These are phyloP conservation scores for Proales similis DNA, from an alignment of 1,140 invertebrate genomes.

Conservation along the genomic window DNA sequence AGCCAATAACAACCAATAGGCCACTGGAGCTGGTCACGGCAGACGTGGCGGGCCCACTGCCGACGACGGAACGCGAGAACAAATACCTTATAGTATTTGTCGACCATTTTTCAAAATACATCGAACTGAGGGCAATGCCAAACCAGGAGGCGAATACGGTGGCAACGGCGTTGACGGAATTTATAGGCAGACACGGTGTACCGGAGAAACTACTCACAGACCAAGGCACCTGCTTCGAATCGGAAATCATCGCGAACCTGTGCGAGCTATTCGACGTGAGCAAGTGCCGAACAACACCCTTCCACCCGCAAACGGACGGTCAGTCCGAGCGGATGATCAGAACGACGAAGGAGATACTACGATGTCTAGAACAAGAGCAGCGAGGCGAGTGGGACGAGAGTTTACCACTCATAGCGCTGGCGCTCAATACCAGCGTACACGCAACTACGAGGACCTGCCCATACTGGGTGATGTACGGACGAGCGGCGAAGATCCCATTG, in stretches of 20 bases:
- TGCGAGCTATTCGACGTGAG: conserved; percentile 9
- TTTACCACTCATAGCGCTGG: conserved; percentile 2
- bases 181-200: background rate
- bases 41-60: conserved; percentile 1
- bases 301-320: conserved; percentile 45
- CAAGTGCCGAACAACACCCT: conserved; percentile 41
- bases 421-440: conserved; percentile 7
- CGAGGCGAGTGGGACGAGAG: conserved; percentile 18
- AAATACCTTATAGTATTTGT: conserved; percentile 15
- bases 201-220: background rate
- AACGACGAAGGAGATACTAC: conserved; percentile 40
- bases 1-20: conserved; percentile 21
- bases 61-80: background rate
- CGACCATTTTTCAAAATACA: conserved; percentile 20
- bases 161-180: background rate
- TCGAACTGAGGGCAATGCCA: background rate
- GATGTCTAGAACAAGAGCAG: background rate
- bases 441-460: background rate
- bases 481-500: background rate
- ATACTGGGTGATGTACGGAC: background rate
- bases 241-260: conserved; percentile 11
- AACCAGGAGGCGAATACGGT: background rate
- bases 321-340: conserved; percentile 43
- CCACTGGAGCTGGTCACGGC: conserved; percentile 4
- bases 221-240: conserved; percentile 5